Evolutionary conservation across 2,113 vertebrate genomes (phyloP).

Genomic region (Puffinus mauretanicus): DNA sequence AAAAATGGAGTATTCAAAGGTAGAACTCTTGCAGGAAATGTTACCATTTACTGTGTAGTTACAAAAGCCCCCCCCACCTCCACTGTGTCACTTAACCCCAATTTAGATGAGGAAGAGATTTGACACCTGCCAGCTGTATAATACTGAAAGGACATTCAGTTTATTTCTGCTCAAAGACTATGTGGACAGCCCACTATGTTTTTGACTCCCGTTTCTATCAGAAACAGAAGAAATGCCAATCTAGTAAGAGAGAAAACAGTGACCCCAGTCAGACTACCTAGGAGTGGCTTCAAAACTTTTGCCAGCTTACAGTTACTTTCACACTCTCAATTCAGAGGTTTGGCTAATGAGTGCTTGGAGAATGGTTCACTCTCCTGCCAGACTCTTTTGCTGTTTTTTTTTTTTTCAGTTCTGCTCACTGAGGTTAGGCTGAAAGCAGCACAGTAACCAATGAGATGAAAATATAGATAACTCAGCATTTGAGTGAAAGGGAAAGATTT

Average conservation of each 20-base stretch:
- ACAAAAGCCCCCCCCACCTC: neutral
- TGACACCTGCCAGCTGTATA: neutral
- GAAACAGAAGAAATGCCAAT: neutral
- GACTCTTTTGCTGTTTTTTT: neutral
- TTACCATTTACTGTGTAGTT: neutral
- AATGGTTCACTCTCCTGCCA: neutral
- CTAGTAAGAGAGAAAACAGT: neutral
- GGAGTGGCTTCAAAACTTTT: neutral
- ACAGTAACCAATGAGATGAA: neutral
- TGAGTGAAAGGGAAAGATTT: neutral
- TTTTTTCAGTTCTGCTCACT: neutral
- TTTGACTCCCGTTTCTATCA: neutral
- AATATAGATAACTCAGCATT: neutral
- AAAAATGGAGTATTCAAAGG: neutral
- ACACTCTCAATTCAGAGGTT: neutral
- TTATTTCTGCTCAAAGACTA: neutral
- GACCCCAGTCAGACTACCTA: neutral
- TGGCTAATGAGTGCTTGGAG: neutral
- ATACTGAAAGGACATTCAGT: neutral
- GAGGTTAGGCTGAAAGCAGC: neutral
- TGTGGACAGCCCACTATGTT: neutral
- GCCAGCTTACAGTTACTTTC: neutral
- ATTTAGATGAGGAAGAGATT: neutral
- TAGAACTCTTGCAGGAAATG: neutral
- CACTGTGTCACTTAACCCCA: neutral